Base-by-base conservation (phyloP, 2,888 invertebrate genomes). In the Achlya flavicornis region DNA sequence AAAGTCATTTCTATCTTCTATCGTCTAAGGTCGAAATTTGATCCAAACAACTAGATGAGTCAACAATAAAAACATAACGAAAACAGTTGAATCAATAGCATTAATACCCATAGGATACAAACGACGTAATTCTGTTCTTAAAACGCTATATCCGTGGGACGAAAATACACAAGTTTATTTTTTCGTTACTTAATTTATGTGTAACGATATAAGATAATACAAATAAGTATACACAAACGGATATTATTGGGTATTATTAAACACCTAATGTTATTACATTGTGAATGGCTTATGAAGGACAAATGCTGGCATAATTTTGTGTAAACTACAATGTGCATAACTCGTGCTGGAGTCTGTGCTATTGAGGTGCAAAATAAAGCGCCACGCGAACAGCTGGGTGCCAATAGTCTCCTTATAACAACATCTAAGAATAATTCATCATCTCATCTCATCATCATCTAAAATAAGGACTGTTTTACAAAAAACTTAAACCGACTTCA, bases 261-360 rank as follows among this genome's bases (percentile, higher is more conserved):
- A 69, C 74, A 67, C 69, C 61, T 59, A 53, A 68, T 68, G 69
- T 71, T 75, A 41, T 12, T 12, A 71, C 70, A 76, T 77, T 80
- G 86, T 85, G 86, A 86, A 86, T 86, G 87, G 81, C 84, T 83
- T 82, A 79, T 69, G 77, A 85, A 86, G 87, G 86, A 83, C 83
- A 80, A 64, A 64, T 74, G 70, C 66, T 71, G 69, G 63, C 66
- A 67, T 74, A 72, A 63, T 66, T 41, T 12, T 12, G 72, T 70
- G 71, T 70, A 71, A 63, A 64, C 67, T 72, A 53, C 8, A 41
- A 41, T 41, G 53, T 53, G n/a, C 8, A n/a, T 16, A 16, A 7
- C 7, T n/a, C 53, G 53, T 6, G n/a, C 19, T 48, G 10, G 3
- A 48, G 10, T n/a, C 16, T 48, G n/a, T 12, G 12, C 43, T 43